These are phyloP conservation scores for Nannospalax galili DNA, from an alignment of 2,113 vertebrate species.

Conservation along the genomic window DNA sequence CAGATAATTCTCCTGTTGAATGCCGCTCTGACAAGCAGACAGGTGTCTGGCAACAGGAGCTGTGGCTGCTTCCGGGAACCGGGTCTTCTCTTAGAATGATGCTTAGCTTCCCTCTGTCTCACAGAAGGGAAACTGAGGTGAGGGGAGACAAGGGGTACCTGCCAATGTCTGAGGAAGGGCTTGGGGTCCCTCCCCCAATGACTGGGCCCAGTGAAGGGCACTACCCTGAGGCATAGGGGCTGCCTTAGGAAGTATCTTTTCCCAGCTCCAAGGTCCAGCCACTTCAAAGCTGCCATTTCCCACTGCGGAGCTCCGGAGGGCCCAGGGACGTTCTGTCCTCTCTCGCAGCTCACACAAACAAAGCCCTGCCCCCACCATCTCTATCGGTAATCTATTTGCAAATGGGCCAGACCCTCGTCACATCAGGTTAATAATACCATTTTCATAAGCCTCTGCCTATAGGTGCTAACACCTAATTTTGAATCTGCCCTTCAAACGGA, in stretches of 20 bases:
- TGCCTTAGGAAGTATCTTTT: background rate
- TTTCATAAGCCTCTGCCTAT: constrained; percentile 72
- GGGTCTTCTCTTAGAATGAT: background rate
- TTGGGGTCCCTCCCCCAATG: background rate
- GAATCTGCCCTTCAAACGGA: constrained; percentile 76
- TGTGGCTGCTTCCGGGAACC: background rate
- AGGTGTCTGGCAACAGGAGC: constrained; percentile 27
- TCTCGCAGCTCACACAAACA: constrained; percentile 10
- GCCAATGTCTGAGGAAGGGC: background rate
- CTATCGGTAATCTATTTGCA: constrained; percentile 18
- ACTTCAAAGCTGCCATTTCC: background rate
- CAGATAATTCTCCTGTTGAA: background rate
- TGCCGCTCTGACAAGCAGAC: constrained; percentile 27
- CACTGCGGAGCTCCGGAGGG: background rate
- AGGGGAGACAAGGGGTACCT: background rate
- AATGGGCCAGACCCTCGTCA: constrained; percentile 45
- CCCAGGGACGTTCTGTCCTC: background rate
- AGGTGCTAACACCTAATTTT: constrained; percentile 74
- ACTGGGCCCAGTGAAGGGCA: background rate
- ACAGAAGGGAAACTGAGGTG: background rate
- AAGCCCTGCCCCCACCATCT: background rate
- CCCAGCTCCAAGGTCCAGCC: background rate
- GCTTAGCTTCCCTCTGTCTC: background rate
- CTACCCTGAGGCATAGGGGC: background rate
- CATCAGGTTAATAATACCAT: constrained; percentile 69